phyloP scores from a whole-genome alignment of 37 sponge, comb jelly and placozoan species.

The Diacarnus erythraeanus region DNA sequence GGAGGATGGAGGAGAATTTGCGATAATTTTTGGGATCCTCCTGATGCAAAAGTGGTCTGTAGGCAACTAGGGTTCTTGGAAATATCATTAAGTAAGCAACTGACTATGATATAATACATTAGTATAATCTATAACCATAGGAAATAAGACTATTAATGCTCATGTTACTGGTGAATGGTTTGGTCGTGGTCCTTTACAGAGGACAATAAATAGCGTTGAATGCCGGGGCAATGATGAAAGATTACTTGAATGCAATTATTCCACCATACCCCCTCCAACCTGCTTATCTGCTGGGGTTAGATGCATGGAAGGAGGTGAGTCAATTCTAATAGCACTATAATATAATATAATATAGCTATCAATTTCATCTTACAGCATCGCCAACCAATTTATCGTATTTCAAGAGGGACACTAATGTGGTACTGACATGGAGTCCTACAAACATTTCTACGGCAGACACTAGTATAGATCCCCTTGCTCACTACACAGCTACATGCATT shows the following conservation, averaged over 20 bases:
- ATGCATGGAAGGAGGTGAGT: not conserved
- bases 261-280: not conserved
- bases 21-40: not conserved
- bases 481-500: not conserved
- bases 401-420: not conserved
- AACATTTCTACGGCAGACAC: no score
- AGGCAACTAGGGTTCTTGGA: not conserved
- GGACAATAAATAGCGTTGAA: not conserved
- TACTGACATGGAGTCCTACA: not conserved
- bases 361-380: not conserved
- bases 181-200: not conserved
- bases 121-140: no score
- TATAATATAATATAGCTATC: no score
- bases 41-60: constrained; percentile 6
- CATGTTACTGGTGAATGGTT: no score
- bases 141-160: no score
- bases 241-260: not conserved
- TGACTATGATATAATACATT: no score
- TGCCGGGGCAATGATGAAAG: not conserved
- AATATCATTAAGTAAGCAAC: not conserved
- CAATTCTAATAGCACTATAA: not conserved
- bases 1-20: constrained; percentile 1
- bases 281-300: not conserved
- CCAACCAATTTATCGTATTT: not conserved
- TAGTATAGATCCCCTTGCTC: not conserved